phyloP scores from a whole-genome alignment of 2,888 invertebrate species.

The Epinotia brunnichana region DNA sequence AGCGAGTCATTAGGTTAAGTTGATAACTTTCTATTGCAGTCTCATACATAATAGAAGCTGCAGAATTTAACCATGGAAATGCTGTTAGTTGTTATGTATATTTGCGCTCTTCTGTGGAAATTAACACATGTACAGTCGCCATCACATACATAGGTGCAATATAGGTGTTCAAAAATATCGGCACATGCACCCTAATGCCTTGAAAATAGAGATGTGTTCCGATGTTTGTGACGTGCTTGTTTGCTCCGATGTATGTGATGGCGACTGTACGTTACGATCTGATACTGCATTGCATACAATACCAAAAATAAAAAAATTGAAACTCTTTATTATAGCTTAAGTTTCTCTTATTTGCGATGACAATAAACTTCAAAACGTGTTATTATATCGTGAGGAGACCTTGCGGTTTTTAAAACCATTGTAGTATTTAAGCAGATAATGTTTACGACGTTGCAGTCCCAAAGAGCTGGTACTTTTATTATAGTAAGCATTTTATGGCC shows the following conservation, averaged over 20 bases:
- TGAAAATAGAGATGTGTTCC: no score
- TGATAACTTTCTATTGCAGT: conserved; percentile 11
- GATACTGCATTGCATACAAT: background rate
- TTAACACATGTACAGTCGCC: conserved; percentile 1
- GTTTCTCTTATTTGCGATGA: background rate
- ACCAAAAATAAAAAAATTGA: background rate
- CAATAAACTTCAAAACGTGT: background rate
- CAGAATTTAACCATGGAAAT: conserved; percentile 15
- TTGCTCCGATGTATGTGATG: no score
- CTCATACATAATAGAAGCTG: conserved; percentile 6
- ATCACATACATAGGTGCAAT: no score
- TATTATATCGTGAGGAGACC: background rate
- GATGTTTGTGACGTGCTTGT: no score
- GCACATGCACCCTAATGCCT: no score
- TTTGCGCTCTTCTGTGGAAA: conserved; percentile 1
- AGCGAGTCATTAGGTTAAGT: conserved; percentile 4
- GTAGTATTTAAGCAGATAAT: background rate
- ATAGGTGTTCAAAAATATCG: no score
- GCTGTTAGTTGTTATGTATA: conserved; percentile 8
- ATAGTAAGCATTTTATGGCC: conserved; percentile 3
- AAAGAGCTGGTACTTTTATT: conserved; percentile 2
- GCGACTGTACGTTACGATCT: background rate
- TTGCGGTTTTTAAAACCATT: background rate
- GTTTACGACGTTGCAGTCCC: background rate
- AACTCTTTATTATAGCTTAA: background rate